Evolutionary conservation across 1,140 invertebrate genomes (phyloP).

Genomic region (Ephestia elutella): DNA sequence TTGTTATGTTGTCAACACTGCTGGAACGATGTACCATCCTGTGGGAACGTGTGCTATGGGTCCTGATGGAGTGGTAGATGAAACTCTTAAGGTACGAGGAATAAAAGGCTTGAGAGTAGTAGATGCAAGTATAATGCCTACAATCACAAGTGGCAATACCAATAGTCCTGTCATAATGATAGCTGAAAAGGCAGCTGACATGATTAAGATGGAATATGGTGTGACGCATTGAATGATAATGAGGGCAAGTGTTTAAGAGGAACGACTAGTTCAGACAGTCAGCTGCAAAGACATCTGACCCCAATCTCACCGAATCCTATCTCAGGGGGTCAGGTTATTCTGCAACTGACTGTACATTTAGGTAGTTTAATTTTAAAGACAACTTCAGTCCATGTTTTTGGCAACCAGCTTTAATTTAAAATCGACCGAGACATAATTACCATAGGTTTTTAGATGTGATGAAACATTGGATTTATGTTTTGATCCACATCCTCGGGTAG

Average conservation of each 20-base stretch:
- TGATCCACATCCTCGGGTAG: too few species aligned
- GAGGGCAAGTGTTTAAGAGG: neutral
- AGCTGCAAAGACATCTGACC: too few species aligned
- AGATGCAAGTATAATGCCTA: conserved; percentile 45
- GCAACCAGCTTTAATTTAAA: too few species aligned
- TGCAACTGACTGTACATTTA: too few species aligned
- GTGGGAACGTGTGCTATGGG: conserved; percentile 77
- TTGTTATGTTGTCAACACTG: conserved; percentile 45
- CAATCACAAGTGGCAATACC: conserved; percentile 34
- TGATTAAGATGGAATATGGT: conserved; percentile 69
- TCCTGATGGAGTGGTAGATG: conserved; percentile 73
- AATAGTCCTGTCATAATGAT: conserved; percentile 74
- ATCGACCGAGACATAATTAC: too few species aligned
- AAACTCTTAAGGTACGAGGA: conserved; percentile 59
- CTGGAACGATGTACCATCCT: conserved; percentile 42
- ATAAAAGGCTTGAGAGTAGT: conserved; percentile 54
- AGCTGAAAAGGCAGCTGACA: conserved; percentile 78
- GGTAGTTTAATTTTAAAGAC: too few species aligned
- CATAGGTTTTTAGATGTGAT: too few species aligned
- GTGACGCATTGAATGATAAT: neutral
- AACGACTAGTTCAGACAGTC: too few species aligned
- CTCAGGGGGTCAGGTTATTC: too few species aligned
- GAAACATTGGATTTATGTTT: too few species aligned
- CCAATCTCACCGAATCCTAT: too few species aligned
- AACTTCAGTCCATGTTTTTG: too few species aligned